Conservation (phyloP, 2,888 invertebrate genomes). For the Anticlea derivata region DNA sequence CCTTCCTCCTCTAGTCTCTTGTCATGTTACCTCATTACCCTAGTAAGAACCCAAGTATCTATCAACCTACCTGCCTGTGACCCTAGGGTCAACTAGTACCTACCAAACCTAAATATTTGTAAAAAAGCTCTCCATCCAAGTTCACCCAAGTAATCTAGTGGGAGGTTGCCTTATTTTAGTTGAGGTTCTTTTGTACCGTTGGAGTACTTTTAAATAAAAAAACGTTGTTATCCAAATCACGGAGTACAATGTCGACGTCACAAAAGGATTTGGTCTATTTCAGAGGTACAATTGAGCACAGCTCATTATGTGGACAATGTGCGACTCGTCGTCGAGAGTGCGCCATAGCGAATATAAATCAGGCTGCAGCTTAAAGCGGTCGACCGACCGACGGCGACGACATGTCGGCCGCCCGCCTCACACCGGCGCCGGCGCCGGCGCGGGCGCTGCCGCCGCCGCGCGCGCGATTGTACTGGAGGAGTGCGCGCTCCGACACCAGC, state of each 20-base stretch:
- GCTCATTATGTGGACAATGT: slow-evolving; percentile 53
- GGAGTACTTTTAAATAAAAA: slow-evolving; percentile 7
- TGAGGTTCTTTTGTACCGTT: slow-evolving; percentile 2
- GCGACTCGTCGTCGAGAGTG: slow-evolving; percentile 51
- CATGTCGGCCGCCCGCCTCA: no score
- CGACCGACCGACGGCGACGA: no score
- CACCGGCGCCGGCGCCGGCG: slow-evolving; percentile 15
- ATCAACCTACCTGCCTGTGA: no score
- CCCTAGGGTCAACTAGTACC: no score
- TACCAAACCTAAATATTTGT: no score
- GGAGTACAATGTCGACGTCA: slow-evolving; percentile 19
- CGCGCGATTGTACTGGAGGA: slow-evolving; percentile 55
- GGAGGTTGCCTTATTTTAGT: neutral
- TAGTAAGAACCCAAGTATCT: no score
- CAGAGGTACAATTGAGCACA: slow-evolving; percentile 44
- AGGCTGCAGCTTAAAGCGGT: slow-evolving; percentile 46
- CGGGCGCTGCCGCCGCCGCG: slow-evolving; percentile 37
- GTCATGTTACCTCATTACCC: no score
- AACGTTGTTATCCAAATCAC: slow-evolving; percentile 25
- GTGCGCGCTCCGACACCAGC: slow-evolving; percentile 57
- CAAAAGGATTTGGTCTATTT: slow-evolving; percentile 25
- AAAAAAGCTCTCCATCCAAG: no score
- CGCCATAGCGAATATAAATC: slow-evolving; percentile 60
- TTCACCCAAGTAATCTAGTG: neutral
- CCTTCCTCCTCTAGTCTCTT: no score